Percentiles rank a stretch among this genome's conserved stretches.
These are phyloP conservation scores for Brienomyrus longianalis DNA, from an alignment of 2,113 vertebrate species.

Conservation along the genomic window DNA sequence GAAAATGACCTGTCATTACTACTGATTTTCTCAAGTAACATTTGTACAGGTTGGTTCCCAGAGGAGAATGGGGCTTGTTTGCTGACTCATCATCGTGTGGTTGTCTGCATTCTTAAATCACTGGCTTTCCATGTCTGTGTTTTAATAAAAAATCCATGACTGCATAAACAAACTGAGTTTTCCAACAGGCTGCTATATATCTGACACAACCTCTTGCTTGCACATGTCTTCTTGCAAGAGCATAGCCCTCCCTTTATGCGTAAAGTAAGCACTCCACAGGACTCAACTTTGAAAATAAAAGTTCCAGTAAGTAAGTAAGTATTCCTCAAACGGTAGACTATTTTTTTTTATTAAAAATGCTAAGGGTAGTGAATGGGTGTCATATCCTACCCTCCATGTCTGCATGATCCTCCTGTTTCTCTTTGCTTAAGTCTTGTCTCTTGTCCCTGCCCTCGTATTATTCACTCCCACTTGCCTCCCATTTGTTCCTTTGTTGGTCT, in stretches of 20 bases:
- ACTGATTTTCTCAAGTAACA: background rate
- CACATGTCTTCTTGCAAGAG: background rate
- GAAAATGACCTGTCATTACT: background rate
- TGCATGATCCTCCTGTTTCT: background rate
- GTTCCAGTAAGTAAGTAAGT: background rate
- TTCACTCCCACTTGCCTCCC: background rate
- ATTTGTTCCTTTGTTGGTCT: background rate
- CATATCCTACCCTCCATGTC: background rate
- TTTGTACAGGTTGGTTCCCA: background rate
- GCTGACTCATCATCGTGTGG: conserved; percentile 20
- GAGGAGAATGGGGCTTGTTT: background rate
- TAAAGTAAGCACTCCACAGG: background rate
- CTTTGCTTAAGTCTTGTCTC: background rate
- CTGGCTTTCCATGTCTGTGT: conserved; percentile 21
- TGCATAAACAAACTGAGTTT: conserved; percentile 15
- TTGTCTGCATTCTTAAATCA: conserved; percentile 23
- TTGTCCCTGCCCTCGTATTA: background rate
- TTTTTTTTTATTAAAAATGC: background rate
- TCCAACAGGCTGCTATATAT: background rate
- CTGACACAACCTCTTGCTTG: background rate
- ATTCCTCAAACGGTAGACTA: background rate
- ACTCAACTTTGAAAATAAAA: background rate
- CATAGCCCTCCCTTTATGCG: background rate
- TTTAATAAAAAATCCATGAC: conserved; percentile 13
- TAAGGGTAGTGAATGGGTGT: background rate